Evolutionary conservation across 2,797 vertebrate genomes (phyloP), one percentile per base, ranked within the genome.

Genomic region (Linurgus olivaceus): DNA sequence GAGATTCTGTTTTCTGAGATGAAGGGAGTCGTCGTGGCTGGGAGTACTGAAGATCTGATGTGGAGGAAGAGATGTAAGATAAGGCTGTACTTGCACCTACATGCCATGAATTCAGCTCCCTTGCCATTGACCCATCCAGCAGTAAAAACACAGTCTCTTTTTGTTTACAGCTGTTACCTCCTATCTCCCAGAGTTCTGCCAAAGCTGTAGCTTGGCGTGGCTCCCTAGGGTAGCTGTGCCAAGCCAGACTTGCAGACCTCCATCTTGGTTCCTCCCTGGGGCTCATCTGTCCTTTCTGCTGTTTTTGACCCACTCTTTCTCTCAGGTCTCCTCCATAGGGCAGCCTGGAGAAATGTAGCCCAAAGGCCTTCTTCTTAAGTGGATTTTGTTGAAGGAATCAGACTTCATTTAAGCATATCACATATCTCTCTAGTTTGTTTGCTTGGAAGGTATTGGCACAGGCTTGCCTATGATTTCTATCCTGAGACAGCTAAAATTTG

Each of bases 11-110:
- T 92, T 58, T 86, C 84, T 93, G 75, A 83, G 65, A 67, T 74
- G 83, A 78, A 68, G 52, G 58, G 79, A 90, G 38, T 61, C 3
- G 0, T 84, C 26, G 33, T 63, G 2, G 5, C 28, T 91, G 68
- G 40, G 68, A 89, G 42, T 57, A 33, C 65, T 85, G 75, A 72
- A 83, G 86, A 73, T 85, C 65, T 84, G 74, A 67, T 71, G 71
- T 35, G 66, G 38, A 72, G 58, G 44, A 75, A 88, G 73, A 94
- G 90, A 79, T n/a, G 44, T 71, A 82, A 82, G 91, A 96, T 87
- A 92, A 59, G 29, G 47, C 58, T 75, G 31, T 93, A 26, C 85
- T 80, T 93, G 93, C 28, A 85, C 66, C 61, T 88, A 62, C 78
- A 72, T 28, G 74, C 61, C 11, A 0, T 67, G 29, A 86, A 71